Evolutionary conservation across 2,797 vertebrate species (phyloP).

Genomic region (Sciurus vulgaris): DNA sequence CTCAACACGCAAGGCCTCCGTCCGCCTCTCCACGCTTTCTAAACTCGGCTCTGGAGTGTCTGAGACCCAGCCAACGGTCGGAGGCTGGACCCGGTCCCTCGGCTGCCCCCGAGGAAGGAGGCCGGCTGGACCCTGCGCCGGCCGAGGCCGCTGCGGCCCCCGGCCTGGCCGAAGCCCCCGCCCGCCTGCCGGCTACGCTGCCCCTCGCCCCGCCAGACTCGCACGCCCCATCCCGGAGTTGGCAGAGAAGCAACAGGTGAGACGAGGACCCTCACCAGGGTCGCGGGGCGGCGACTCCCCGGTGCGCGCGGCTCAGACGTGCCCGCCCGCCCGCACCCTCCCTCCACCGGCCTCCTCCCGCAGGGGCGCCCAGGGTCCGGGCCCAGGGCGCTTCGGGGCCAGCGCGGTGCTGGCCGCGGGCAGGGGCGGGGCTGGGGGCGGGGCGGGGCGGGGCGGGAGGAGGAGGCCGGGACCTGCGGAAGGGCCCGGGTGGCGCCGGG

Average conservation of each 20-base stretch:
- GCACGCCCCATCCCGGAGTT: conserved; percentile 45
- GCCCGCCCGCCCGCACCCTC: conserved; percentile 13
- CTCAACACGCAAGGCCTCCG: conserved; percentile 25
- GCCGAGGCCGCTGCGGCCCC: too few relatives aligned
- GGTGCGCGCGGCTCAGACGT: neutral
- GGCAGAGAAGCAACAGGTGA: conserved; percentile 47
- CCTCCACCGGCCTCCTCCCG: conserved; percentile 32
- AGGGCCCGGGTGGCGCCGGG: neutral
- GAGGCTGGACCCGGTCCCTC: neutral
- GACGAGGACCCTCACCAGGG: neutral
- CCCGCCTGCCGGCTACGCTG: too few relatives aligned
- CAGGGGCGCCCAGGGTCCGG: neutral
- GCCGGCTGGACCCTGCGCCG: too few relatives aligned
- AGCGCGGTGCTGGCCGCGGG: neutral
- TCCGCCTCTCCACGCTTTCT: neutral
- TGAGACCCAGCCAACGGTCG: conserved; percentile 52
- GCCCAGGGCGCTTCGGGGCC: neutral
- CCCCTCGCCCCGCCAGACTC: neutral
- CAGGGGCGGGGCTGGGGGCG: neutral
- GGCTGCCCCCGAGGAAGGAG: neutral
- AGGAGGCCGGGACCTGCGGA: neutral
- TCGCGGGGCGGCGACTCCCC: conserved; percentile 25
- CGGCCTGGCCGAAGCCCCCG: too few relatives aligned
- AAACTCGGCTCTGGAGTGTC: neutral
- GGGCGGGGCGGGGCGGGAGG: neutral